Base-by-base conservation (phyloP, 2,888 invertebrate species). In the Aphodius sticticus region DNA sequence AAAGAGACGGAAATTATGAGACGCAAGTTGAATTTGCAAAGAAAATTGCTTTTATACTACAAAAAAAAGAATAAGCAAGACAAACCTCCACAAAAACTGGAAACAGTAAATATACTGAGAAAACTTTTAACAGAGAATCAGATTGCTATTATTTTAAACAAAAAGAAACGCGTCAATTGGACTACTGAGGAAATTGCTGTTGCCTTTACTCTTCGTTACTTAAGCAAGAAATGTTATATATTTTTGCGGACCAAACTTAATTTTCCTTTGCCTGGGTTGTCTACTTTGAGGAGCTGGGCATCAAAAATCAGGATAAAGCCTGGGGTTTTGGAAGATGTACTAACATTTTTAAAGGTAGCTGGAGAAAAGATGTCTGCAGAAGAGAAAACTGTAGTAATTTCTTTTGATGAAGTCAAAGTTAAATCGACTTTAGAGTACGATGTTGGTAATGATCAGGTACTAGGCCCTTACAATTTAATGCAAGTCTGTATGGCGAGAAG, bases 401-500 rank as follows among this genome's bases (percentile, higher is more conserved):
- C 16, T 12, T 85, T 81, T 77, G 84, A 84, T 71, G 83, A 85
- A 83, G 77, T 84, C 37, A 84, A 83, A 78, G 80, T 85, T 0
- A 76, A 75, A 72, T 76, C 71, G n/a, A 12, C 79, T 4, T 81
- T 80, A 69, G 84, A 85, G 77, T 84, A 84, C 74, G 79, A 84
- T 70, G 74, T 79, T 78, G 77, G 78, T 36, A 70, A 79, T 26
- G 85, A 86, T 79, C 81, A 84, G 82, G 77, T 86, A 26, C 16
- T 84, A 53, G 84, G 85, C 26, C 84, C 84, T 26, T 80, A 85
- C 77, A 80, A 79, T 16, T 78, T 85, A 74, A 84, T 85, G 83
- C 86, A 84, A 81, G 84, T 83, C 6, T 77, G 83, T 7, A 83
- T 86, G 81, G 83, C 82, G 35, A 77, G 84, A 70, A 85, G 85